Evolutionary conservation across 2,888 invertebrate species (phyloP), one percentile per base, ranked within the genome.

Genomic region (Polydrusus pterygomalis): DNA sequence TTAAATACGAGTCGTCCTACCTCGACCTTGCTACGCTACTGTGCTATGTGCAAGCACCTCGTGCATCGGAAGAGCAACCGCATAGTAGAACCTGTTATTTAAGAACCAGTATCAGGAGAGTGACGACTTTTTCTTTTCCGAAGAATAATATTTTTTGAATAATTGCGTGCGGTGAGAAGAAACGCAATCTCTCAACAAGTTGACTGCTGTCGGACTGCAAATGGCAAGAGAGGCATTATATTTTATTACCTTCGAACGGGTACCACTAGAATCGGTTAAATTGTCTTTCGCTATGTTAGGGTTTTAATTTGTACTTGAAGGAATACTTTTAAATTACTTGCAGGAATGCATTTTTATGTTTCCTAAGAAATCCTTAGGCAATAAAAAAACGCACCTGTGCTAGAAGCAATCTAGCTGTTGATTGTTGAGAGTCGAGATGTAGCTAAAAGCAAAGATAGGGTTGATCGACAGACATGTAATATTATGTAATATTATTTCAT

Each of bases 71-170:
- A 49, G 45, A 56, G 65, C 65, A 65, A 64, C 58, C 58, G 58
- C 49, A 60, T 63, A 34, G 9, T 34, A 74, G 56, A 74, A 74
- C 74, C 69, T 68, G 74, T 74, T 73, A 60, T 67, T 63, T 69
- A 62, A 68, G 69, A 74, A 69, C 69, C 56, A 38, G 69, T 74
- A 74, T 64, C 68, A 49, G 62, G 51, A 69, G 74, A 70, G 69
- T 69, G 69, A 51, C 68, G 45, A 74, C 47, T 74, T 67, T 68
- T 74, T 69, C 18, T 74, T 74, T 74, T 58, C 63, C 17, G 40
- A 43, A 20, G 69, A 74, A 56, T 74, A 69, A 74, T 69, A 74
- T 74, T 74, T 73, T 74, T 74, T 74, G 69, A 74, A 72, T 72
- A 72, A 72, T 72, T 72, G 65, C 72, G 72, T 72, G 65, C 56